Conservation (phyloP, 2,797 vertebrate genomes). For the Hyperoplus lanceolatus region DNA sequence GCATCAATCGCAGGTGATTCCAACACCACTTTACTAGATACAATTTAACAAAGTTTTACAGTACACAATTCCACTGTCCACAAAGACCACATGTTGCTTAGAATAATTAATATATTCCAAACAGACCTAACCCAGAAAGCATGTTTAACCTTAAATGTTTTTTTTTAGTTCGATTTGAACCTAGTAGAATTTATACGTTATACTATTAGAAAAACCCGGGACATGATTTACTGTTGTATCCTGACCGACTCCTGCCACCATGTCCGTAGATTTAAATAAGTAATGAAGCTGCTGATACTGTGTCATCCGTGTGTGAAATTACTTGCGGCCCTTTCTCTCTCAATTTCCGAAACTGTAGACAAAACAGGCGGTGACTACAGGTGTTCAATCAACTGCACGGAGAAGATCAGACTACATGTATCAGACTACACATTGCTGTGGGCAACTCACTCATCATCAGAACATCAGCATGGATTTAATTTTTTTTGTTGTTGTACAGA, state of each 20-base stretch:
- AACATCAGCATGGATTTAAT: too few species aligned
- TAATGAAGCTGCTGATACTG: neutral
- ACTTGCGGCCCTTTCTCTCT: neutral
- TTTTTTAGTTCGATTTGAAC: neutral
- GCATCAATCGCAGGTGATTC: too few species aligned
- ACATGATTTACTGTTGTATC: neutral
- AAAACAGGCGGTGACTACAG: too few species aligned
- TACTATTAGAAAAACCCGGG: neutral
- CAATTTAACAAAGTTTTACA: too few species aligned
- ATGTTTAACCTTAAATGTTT: too few species aligned
- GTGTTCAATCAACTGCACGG: too few species aligned
- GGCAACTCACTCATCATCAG: neutral
- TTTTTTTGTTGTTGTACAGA: neutral
- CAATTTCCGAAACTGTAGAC: too few species aligned
- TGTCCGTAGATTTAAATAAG: neutral
- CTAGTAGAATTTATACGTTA: neutral
- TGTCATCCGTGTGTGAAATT: neutral
- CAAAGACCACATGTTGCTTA: too few species aligned
- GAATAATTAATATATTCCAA: too few species aligned
- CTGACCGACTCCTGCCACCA: neutral
- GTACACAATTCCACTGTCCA: too few species aligned
- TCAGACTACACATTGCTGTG: neutral
- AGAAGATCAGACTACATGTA: neutral
- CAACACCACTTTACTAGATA: too few species aligned
- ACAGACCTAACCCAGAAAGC: too few species aligned